phyloP scores from a whole-genome alignment of 2,888 invertebrate species.

The Orchesellides sinensis region DNA sequence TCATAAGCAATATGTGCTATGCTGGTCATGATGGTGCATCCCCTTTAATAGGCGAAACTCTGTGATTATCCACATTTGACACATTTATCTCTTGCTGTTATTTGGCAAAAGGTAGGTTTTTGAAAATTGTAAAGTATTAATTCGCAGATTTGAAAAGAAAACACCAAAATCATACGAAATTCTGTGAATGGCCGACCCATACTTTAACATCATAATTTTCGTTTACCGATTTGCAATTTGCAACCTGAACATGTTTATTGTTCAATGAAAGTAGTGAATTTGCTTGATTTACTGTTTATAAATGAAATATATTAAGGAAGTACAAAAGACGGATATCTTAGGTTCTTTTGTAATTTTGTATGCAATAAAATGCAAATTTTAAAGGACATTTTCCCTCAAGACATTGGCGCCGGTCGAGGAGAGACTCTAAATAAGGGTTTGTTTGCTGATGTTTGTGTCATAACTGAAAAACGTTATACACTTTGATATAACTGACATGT shows the following conservation, averaged over 20 bases:
- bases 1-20: constrained; percentile 40
- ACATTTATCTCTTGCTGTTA: constrained; percentile 32
- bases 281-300: constrained; percentile 1
- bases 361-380: constrained; percentile 1
- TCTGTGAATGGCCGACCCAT: too few species aligned
- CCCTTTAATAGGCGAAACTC: constrained; percentile 35
- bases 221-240: constrained; percentile 12
- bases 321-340: constrained; percentile 10
- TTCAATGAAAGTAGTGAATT: background rate
- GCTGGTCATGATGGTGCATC: constrained; percentile 55
- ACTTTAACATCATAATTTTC: too few species aligned
- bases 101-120: constrained; percentile 14
- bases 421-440: background rate
- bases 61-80: constrained; percentile 53
- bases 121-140: too few species aligned
- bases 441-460: background rate
- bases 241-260: too few species aligned
- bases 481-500: too few species aligned
- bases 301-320: constrained; percentile 3
- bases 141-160: too few species aligned
- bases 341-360: background rate
- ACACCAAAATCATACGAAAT: too few species aligned
- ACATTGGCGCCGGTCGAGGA: background rate
- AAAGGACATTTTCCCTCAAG: constrained; percentile 2
- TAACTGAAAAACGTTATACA: too few species aligned